These are phyloP conservation scores for Hyles lineata DNA, from an alignment of 2,888 invertebrate genomes.

Conservation along the genomic window DNA sequence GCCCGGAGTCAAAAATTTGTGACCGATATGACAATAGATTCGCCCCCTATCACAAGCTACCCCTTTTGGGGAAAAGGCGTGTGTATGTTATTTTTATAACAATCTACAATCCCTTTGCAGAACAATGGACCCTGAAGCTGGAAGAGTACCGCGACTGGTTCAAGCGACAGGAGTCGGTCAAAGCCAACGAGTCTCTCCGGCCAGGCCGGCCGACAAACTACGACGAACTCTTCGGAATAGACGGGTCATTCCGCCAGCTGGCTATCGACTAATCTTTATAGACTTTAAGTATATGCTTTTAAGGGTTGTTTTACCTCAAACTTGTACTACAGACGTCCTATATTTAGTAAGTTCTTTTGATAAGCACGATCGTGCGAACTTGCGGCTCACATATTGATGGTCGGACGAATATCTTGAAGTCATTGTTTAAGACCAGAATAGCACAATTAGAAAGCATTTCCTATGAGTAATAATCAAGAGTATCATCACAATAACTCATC, in stretches of 20 bases:
- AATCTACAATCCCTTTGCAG: conserved; percentile 67
- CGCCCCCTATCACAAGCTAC: too few relatives aligned
- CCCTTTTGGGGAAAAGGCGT: too few relatives aligned
- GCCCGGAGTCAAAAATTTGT: too few relatives aligned
- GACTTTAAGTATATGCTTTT: conserved; percentile 16
- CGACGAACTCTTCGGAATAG: conserved; percentile 94
- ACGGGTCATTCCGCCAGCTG: conserved; percentile 93
- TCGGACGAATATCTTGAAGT: too few relatives aligned
- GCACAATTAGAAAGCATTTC: too few relatives aligned
- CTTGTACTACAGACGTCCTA: not conserved
- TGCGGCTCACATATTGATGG: too few relatives aligned
- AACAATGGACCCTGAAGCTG: conserved; percentile 91
- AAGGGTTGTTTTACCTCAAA: conserved; percentile 27
- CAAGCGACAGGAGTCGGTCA: conserved; percentile 89
- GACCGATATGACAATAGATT: too few relatives aligned
- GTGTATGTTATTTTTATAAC: not conserved
- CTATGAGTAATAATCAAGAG: too few relatives aligned
- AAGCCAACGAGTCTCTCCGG: conserved; percentile 91
- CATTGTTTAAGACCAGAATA: too few relatives aligned
- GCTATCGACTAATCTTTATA: conserved; percentile 88
- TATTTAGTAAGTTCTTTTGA: not conserved
- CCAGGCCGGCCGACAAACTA: conserved; percentile 93
- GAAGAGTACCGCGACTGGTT: conserved; percentile 92
- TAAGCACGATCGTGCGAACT: too few relatives aligned
- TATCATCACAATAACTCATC: too few relatives aligned